phyloP scores from a whole-genome alignment of 2,888 invertebrate genomes.

The Torymus auratus region DNA sequence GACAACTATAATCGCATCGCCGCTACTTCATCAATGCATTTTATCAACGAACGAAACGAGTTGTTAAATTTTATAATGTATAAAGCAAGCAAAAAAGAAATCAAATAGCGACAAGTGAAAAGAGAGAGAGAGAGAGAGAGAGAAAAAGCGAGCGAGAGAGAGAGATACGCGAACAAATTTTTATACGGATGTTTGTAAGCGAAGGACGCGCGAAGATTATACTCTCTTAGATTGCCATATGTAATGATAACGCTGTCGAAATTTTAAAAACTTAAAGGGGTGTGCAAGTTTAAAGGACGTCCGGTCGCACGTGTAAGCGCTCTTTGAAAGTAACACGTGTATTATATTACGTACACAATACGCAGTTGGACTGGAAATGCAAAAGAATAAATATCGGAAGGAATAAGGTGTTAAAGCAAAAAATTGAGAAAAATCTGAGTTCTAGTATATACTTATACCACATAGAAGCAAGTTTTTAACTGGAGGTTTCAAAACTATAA shows the following conservation, averaged over 20 bases:
- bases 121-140: background rate
- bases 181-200: conserved; percentile 48
- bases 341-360: conserved; percentile 13
- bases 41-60: conserved; percentile 23
- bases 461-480: conserved; percentile 20
- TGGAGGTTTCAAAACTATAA: too few species aligned
- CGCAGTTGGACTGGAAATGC: background rate
- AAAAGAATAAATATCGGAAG: background rate
- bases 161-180: conserved; percentile 27
- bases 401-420: background rate
- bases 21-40: conserved; percentile 36
- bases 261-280: conserved; percentile 19
- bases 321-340: conserved; percentile 43
- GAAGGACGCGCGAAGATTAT: background rate
- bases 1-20: too few species aligned
- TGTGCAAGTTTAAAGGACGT: conserved; percentile 53
- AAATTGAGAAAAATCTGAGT: conserved; percentile 1
- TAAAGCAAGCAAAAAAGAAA: conserved; percentile 28
- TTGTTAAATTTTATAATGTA: conserved; percentile 51
- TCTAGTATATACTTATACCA: background rate
- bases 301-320: conserved; percentile 13
- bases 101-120: background rate
- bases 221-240: conserved; percentile 1
- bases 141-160: conserved; percentile 14
- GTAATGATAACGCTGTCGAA: background rate